phyloP scores from a whole-genome alignment of 2,888 invertebrate genomes.

The Argynnis bischoffii region DNA sequence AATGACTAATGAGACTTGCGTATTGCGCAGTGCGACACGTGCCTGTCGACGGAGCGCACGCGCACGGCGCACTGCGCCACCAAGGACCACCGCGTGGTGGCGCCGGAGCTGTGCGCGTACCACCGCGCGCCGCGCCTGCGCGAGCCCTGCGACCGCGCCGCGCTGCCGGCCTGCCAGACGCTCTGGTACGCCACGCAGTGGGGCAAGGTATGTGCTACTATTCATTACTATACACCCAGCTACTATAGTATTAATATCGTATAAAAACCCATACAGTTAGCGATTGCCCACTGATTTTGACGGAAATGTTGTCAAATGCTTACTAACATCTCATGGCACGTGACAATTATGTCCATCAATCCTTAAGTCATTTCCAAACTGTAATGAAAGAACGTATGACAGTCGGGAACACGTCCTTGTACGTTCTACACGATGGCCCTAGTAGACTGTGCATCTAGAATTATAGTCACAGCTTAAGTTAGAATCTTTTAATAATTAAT shows the following conservation, averaged over 20 bases:
- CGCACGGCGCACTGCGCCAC: slow-evolving; percentile 89
- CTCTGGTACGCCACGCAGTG: slow-evolving; percentile 96
- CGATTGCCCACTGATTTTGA: too few species aligned
- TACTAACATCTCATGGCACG: too few species aligned
- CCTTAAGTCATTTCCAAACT: too few species aligned
- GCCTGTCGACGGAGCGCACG: slow-evolving; percentile 88
- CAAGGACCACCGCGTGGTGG: slow-evolving; percentile 85
- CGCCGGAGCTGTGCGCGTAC: slow-evolving; percentile 86
- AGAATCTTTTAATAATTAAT: too few species aligned
- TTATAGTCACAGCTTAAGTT: neutral
- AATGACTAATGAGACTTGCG: neutral
- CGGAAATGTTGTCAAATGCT: too few species aligned
- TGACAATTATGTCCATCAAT: too few species aligned
- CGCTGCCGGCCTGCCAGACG: slow-evolving; percentile 85
- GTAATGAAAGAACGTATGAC: too few species aligned
- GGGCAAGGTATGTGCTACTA: slow-evolving; percentile 88
- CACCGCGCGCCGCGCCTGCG: slow-evolving; percentile 84
- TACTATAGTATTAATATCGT: neutral
- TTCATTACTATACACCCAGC: neutral
- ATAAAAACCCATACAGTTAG: neutral
- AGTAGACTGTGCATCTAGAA: too few species aligned
- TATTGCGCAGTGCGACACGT: slow-evolving; percentile 87
- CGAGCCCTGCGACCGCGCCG: slow-evolving; percentile 84
- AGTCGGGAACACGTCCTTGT: too few species aligned
- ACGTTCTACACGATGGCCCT: too few species aligned